Base-by-base conservation (phyloP, 2,888 invertebrate genomes). In the Celastrina argiolus region DNA sequence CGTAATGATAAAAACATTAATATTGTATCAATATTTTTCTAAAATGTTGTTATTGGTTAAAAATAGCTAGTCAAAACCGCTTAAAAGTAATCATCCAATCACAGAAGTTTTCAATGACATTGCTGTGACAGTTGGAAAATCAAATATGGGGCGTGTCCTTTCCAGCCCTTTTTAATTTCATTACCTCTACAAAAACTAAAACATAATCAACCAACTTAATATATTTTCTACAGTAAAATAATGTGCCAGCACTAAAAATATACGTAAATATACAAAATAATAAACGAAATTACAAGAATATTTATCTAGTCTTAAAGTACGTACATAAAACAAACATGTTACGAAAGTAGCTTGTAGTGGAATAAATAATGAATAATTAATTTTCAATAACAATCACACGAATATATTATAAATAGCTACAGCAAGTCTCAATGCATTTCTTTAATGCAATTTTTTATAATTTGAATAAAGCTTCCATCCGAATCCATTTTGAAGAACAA, bases 181-280 rank as follows among this genome's bases (percentile, higher is more conserved):
- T 28, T 56, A 65, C 45, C 51, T 67, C 63, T 56, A 39, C 26
- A 42, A 56, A 67, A 31, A 66, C 64, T 67, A 68, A 68, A 68
- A 70, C 61, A 36, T 45, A 66, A 18, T 18, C 22, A 69, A 70
- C 66, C 70, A 68, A 69, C 67, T 63, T 34, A 64, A 42, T n/a
- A n/a, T n/a, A 61, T 31, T 63, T 63, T 58, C 59, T 67, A 58
- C 68, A 65, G 42, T 56, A 63, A 64, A 68, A 65, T 65, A 66
- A 70, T 66, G 69, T 68, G 68, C 67, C 70, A 70, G 68, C 70
- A 69, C 69, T 68, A 69, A 34, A 69, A 34, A 36, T 31, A 58
- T 31, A 45, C 45, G 45, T 22, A 51, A 51, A 51, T 14, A 51
- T 51, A 51, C 51, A 51, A 14, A 51, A 51, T 10, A 51, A 51